phyloP scores from a whole-genome alignment of 53 echinoderm and acorn worm species.

The Temnopleurus reevesii region DNA sequence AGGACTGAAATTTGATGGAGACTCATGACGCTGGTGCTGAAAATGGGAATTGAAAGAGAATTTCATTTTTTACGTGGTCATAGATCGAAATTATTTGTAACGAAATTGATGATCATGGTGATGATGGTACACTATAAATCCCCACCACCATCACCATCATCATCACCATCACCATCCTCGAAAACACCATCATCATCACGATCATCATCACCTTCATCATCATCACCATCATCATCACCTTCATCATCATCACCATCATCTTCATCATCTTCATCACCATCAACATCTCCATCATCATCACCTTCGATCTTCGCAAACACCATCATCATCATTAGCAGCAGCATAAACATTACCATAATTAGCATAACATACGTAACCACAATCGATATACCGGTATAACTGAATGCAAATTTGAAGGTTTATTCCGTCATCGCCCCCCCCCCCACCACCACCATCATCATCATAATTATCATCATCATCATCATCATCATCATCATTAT shows the following conservation, averaged over 20 bases:
- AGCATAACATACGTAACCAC: no score
- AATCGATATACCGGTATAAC: no score
- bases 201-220: no score
- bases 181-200: not conserved
- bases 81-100: not conserved
- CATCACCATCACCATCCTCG: not conserved
- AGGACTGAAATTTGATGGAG: not conserved
- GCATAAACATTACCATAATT: no score
- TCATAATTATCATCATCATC: not conserved
- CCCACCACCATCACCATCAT: not conserved
- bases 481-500: not conserved
- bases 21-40: slow-evolving; percentile 23
- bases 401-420: no score
- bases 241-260: not conserved
- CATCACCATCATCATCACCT: not conserved
- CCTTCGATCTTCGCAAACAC: not conserved
- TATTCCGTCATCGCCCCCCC: not conserved
- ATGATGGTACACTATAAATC: not conserved
- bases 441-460: not conserved
- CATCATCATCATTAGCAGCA: not conserved
- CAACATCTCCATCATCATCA: not conserved
- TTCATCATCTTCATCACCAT: not conserved
- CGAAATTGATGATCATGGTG: not conserved
- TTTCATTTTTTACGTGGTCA: not conserved
- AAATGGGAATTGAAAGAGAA: not conserved